Evolutionary conservation across 2,888 invertebrate genomes (phyloP).

Genomic region (Eupithecia inturbata): DNA sequence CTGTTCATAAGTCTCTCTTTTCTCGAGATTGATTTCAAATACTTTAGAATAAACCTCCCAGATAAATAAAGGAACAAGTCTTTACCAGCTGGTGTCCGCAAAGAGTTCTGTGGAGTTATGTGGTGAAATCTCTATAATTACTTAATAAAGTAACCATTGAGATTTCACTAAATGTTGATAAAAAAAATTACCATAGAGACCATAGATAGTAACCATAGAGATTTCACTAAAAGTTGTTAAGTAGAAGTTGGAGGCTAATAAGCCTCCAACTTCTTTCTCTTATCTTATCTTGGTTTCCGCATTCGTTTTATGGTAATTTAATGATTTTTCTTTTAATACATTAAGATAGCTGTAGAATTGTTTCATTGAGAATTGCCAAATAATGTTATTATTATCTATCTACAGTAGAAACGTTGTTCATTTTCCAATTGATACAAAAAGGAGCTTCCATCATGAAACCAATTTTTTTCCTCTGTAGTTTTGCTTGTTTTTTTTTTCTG

Average conservation of each 20-base stretch:
- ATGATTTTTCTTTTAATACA: slow-evolving; percentile 24
- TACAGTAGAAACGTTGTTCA: background rate
- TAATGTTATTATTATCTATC: background rate
- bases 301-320: slow-evolving; percentile 40
- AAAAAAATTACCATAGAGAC: too few species aligned
- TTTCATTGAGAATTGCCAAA: background rate
- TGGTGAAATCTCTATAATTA: slow-evolving; percentile 44
- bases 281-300: slow-evolving; percentile 46
- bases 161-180: too few species aligned
- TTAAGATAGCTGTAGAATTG: slow-evolving; percentile 16
- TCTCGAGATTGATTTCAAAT: background rate
- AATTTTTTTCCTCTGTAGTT: background rate
- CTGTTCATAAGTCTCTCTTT: background rate
- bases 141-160: too few species aligned
- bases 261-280: slow-evolving; percentile 30
- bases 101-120: slow-evolving; percentile 53
- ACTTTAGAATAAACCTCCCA: background rate
- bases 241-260: too few species aligned
- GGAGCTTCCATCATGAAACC: background rate
- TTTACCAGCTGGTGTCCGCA: slow-evolving; percentile 49
- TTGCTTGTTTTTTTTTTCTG: background rate
- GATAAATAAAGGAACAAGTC: background rate
- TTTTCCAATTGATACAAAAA: background rate
- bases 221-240: too few species aligned
- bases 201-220: too few species aligned